These are phyloP conservation scores for Athetis lepigone DNA, from an alignment of 2,888 invertebrate genomes.

Conservation along the genomic window DNA sequence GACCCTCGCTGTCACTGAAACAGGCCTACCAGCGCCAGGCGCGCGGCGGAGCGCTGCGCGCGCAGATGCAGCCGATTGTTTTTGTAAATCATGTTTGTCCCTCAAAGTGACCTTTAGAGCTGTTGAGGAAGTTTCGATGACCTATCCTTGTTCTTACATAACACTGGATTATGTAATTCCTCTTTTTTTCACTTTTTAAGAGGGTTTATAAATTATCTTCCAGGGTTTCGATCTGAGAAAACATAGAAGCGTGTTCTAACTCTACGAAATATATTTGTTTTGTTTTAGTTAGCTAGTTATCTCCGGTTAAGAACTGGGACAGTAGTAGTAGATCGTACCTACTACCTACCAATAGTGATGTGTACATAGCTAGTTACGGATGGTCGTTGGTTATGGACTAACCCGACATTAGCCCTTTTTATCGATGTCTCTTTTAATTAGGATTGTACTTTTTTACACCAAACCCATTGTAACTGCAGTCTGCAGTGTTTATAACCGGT, in stretches of 20 bases:
- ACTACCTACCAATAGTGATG: too few species aligned
- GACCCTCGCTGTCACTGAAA: constrained; percentile 61
- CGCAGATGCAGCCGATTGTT: constrained; percentile 83
- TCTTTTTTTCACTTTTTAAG: not conserved
- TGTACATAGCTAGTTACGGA: too few species aligned
- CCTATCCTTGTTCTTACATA: constrained; percentile 36
- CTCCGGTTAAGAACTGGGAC: not conserved
- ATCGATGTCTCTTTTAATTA: not conserved
- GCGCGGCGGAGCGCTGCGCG: constrained; percentile 57
- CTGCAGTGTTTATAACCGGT: not conserved
- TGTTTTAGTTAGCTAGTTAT: not conserved
- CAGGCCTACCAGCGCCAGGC: constrained; percentile 39
- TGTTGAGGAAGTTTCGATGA: constrained; percentile 42
- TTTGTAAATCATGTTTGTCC: constrained; percentile 76
- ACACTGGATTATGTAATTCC: constrained; percentile 9
- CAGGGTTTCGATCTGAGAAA: not conserved
- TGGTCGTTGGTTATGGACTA: not conserved
- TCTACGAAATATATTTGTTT: not conserved
- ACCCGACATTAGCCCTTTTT: not conserved
- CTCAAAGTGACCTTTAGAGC: constrained; percentile 72
- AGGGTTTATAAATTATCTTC: not conserved
- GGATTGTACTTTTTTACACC: too few species aligned
- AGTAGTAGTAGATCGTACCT: not conserved
- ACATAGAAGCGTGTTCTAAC: not conserved
- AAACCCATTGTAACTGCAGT: too few species aligned